Evolutionary conservation across 2,113 vertebrate genomes (phyloP).

Genomic region (Fulmarus glacialis): DNA sequence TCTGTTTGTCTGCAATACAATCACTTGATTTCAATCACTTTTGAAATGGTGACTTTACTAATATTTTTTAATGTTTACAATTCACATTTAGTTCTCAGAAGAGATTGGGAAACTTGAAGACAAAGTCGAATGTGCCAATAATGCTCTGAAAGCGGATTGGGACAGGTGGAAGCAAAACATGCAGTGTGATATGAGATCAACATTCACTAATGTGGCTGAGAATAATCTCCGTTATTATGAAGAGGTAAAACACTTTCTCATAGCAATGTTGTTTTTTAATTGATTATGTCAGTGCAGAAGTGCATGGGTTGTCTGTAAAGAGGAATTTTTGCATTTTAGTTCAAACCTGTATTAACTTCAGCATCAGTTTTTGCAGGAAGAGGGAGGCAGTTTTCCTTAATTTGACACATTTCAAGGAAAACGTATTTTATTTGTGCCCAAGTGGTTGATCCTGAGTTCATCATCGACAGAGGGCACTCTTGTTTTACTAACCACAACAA

Average conservation of each 20-base stretch:
- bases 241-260: slow-evolving; percentile 81
- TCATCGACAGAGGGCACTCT: slow-evolving; percentile 70
- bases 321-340: neutral
- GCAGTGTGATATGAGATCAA: slow-evolving; percentile 85
- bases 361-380: neutral
- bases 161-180: slow-evolving; percentile 86
- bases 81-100: slow-evolving; percentile 81
- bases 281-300: neutral
- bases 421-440: neutral
- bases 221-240: slow-evolving; percentile 88
- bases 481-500: slow-evolving; percentile 53
- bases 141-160: slow-evolving; percentile 89
- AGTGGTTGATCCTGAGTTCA: neutral
- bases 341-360: neutral
- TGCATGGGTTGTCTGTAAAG: neutral
- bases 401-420: neutral
- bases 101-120: slow-evolving; percentile 90
- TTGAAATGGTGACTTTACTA: neutral
- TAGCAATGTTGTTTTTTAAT: neutral
- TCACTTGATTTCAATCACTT: neutral
- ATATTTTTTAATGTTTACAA: neutral
- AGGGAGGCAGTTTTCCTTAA: neutral
- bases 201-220: slow-evolving; percentile 82
- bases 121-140: slow-evolving; percentile 88
- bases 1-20: neutral